phyloP scores from a whole-genome alignment of 2,797 vertebrate species.

The Australoheros facetus region DNA sequence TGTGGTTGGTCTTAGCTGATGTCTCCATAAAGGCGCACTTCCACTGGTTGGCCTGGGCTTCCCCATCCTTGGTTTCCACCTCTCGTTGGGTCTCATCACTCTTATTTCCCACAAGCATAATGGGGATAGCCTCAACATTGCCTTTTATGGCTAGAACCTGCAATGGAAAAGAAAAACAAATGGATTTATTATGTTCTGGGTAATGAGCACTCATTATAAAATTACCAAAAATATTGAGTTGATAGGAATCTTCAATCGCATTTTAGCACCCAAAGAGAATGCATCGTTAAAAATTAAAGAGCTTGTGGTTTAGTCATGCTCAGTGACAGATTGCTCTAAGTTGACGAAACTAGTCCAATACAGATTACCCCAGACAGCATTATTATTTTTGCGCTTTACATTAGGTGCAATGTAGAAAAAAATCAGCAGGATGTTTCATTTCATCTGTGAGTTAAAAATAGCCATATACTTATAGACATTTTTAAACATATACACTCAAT shows the following conservation, averaged over 20 bases:
- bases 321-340: not conserved
- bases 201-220: not conserved
- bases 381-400: not conserved
- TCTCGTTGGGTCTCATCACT: slow-evolving; percentile 94
- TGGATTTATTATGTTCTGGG: not conserved
- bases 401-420: not conserved
- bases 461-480: too few species aligned
- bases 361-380: not conserved
- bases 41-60: slow-evolving; percentile 93
- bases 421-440: not conserved
- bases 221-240: not conserved
- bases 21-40: slow-evolving; percentile 99
- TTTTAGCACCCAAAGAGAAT: not conserved
- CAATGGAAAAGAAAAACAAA: not conserved
- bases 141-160: slow-evolving; percentile 94
- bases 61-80: slow-evolving; percentile 91
- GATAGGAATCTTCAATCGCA: not conserved
- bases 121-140: slow-evolving; percentile 91
- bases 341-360: not conserved
- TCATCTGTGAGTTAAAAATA: not conserved
- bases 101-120: slow-evolving; percentile 98
- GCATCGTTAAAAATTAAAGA: not conserved
- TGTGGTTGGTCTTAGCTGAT: slow-evolving; percentile 98
- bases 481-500: too few species aligned
- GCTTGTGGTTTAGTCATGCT: not conserved